Percentiles rank a stretch among this genome's conserved stretches.
phyloP scores from a whole-genome alignment of 1,140 invertebrate genomes.

The Micrasema minimum region DNA sequence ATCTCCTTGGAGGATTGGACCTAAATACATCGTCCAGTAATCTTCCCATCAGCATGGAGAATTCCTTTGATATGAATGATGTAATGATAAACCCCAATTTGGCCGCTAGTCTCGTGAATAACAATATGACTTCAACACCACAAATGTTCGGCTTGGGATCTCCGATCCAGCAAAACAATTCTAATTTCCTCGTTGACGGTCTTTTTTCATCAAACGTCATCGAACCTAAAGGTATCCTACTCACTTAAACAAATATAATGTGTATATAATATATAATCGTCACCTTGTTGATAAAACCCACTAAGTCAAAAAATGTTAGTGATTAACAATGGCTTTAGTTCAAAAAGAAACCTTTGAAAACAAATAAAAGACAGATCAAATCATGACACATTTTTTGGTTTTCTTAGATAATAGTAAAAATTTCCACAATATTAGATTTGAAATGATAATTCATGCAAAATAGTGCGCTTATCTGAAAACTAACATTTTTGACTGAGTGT shows the following conservation, averaged over 20 bases:
- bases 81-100: constrained; percentile 46
- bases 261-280: not conserved
- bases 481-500: too few relatives aligned
- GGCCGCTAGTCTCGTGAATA: constrained; percentile 49
- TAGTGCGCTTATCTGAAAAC: too few relatives aligned
- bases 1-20: constrained; percentile 82
- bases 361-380: too few relatives aligned
- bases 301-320: too few relatives aligned
- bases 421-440: too few relatives aligned
- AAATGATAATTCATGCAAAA: too few relatives aligned
- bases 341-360: too few relatives aligned
- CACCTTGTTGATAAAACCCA: too few relatives aligned
- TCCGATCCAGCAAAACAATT: constrained; percentile 55
- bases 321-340: too few relatives aligned
- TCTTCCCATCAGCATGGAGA: constrained; percentile 49
- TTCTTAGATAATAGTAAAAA: too few relatives aligned
- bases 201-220: constrained; percentile 62
- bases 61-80: constrained; percentile 54
- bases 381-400: too few relatives aligned
- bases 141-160: constrained; percentile 46
- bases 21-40: constrained; percentile 60
- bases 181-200: constrained; percentile 73
- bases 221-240: constrained; percentile 44
- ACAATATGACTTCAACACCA: constrained; percentile 47
- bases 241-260: not conserved